Evolutionary conservation across 2,113 vertebrate species (phyloP), one percentile per base, ranked within the genome.

Genomic region (Misgurnus anguillicaudatus): DNA sequence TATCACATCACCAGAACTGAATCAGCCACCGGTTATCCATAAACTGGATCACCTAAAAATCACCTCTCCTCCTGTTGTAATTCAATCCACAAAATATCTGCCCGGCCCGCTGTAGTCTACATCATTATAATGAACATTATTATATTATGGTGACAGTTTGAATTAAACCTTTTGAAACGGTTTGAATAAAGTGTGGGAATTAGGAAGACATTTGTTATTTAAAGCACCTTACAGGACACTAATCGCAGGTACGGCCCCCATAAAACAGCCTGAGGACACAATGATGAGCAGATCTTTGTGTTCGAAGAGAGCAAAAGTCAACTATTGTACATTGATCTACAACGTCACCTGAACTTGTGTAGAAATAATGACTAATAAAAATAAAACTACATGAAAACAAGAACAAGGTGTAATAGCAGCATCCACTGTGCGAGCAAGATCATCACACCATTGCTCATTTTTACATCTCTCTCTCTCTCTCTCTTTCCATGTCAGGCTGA

Each of bases 121-220:
- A 41, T 60, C 70, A 58, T 60, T 58, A 73, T 58, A 57, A 72
- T 14, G 36, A 72, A 57, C 10, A 57, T 9, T 0, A 41, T 72
- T 42, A 58, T 58, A 72, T 57, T 41, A 47, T 10, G 45, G 8
- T 10, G 45, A 31, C 24, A 31, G 24, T 31, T 31, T 31, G 1
- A 31, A 31, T 31, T 31, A 31, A 31, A 3, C 24, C 24, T 31
- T 31, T 31, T 31, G 24, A 31, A 31, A 31, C 24, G 24, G 24
- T 31, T 31, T 31, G 1, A 31, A 31, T 31, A 31, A 24, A 24
- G 24, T 31, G 24, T 31, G 24, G 24, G 42, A 45, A 74, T 47
- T 61, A 17, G 11, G 16, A 4, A 74, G 38, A 31, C 1, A 13
- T 14, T 62, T 74, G 71, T 74, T 74, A 74, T 74, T 74, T 62